Percentiles rank a stretch among this genome's conserved stretches.
Evolutionary conservation across 2,797 vertebrate species (phyloP).

Genomic region (Catamblyrhynchus diadema): DNA sequence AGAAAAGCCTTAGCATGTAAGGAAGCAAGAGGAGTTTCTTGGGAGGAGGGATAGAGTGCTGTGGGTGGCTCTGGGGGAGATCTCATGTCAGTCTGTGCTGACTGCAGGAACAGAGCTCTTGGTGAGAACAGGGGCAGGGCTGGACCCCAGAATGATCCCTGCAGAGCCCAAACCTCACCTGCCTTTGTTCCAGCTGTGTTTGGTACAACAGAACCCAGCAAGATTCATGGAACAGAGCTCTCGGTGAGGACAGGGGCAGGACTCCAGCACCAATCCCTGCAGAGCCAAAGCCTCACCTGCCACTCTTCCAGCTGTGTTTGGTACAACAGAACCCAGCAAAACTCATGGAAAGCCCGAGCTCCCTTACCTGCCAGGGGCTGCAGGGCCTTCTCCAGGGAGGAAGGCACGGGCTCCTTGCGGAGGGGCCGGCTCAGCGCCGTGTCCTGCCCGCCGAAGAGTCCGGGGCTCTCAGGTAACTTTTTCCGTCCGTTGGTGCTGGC

Average conservation of each 20-base stretch:
- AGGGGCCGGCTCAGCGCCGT: constrained; percentile 68
- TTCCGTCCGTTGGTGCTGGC: constrained; percentile 76
- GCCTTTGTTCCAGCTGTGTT: rapidly evolving
- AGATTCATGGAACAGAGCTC: too few relatives aligned
- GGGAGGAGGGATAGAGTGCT: neutral
- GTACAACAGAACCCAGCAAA: neutral
- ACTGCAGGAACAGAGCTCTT: neutral
- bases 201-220: neutral
- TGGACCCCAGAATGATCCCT: neutral
- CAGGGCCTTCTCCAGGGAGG: constrained; percentile 80
- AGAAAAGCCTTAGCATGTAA: neutral
- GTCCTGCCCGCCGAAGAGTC: constrained; percentile 79
- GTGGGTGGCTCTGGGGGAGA: neutral
- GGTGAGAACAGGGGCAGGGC: too few relatives aligned
- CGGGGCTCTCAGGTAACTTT: constrained; percentile 73
- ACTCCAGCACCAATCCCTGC: neutral
- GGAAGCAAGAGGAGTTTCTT: neutral
- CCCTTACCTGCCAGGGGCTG: constrained; percentile 83
- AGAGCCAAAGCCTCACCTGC: neutral
- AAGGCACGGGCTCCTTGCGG: constrained; percentile 80
- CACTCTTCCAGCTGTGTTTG: rapidly evolving
- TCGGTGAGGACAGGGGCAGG: too few relatives aligned
- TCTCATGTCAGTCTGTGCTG: rapidly evolving
- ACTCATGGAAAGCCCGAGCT: rapidly evolving
- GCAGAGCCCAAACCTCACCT: neutral